These are phyloP conservation scores for Trachelus troglodyta DNA, from an alignment of 2,888 invertebrate species.

Conservation along the genomic window DNA sequence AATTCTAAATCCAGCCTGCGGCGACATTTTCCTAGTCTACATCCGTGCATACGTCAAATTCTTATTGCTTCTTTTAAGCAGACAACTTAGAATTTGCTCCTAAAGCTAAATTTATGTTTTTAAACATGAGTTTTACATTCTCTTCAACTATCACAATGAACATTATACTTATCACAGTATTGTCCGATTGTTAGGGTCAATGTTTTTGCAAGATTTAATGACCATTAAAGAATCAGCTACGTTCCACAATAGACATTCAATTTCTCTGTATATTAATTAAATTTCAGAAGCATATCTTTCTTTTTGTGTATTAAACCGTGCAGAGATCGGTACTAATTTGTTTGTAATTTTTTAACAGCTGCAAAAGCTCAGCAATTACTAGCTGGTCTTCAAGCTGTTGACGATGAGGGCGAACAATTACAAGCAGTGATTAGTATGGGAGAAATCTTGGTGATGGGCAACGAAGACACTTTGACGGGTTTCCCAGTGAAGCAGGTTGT, in stretches of 20 bases:
- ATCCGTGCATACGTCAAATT: neutral
- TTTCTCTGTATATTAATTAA: neutral
- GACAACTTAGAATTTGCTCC: neutral
- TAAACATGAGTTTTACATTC: neutral
- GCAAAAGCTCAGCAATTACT: constrained; percentile 94
- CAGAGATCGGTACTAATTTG: neutral
- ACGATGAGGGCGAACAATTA: constrained; percentile 95
- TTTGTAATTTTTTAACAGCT: constrained; percentile 65
- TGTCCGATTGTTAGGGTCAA: neutral
- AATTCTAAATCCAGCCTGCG: neutral
- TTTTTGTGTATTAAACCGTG: constrained; percentile 8
- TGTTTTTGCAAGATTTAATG: neutral
- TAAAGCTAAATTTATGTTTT: neutral
- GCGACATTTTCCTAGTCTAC: neutral
- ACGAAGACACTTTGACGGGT: constrained; percentile 97
- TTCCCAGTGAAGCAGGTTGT: constrained; percentile 98
- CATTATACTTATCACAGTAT: neutral
- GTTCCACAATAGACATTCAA: neutral
- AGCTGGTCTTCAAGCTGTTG: constrained; percentile 90
- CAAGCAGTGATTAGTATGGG: constrained; percentile 99
- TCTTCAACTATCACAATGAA: neutral
- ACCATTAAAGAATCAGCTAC: neutral
- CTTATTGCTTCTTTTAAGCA: neutral
- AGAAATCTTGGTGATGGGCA: constrained; percentile 98
- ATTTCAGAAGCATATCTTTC: constrained; percentile 17